These are phyloP conservation scores for Nomada ferruginata DNA, from an alignment of 2,888 invertebrate species.

Conservation along the genomic window DNA sequence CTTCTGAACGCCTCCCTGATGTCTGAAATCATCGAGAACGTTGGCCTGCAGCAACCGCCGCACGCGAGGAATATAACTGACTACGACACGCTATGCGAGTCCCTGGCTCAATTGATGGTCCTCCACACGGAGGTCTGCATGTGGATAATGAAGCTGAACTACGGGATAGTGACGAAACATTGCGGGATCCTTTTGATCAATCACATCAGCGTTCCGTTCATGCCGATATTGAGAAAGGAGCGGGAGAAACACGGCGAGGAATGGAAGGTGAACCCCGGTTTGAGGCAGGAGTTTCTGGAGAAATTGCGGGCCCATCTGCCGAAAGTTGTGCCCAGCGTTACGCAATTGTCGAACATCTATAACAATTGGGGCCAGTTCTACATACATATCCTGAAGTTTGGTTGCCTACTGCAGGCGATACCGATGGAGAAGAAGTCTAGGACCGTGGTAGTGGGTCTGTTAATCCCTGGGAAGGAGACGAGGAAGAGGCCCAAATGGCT, in stretches of 20 bases:
- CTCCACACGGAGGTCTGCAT: constrained; percentile 64
- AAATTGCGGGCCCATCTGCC: constrained; percentile 61
- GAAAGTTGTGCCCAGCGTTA: constrained; percentile 55
- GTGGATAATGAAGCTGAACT: constrained; percentile 70
- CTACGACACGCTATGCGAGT: constrained; percentile 63
- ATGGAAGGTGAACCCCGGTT: constrained; percentile 45
- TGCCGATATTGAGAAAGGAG: constrained; percentile 69
- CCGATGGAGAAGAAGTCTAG: constrained; percentile 53
- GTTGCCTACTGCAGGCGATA: constrained; percentile 70
- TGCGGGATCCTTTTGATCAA: constrained; percentile 70
- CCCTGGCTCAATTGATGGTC: constrained; percentile 66
- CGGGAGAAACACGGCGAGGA: constrained; percentile 50
- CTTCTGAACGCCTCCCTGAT: constrained; percentile 63
- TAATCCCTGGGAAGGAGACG: constrained; percentile 60
- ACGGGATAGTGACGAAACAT: constrained; percentile 54
- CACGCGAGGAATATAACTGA: constrained; percentile 53
- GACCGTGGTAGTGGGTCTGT: constrained; percentile 52
- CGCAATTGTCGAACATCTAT: constrained; percentile 54
- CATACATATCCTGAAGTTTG: constrained; percentile 62
- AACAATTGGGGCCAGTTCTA: constrained; percentile 68
- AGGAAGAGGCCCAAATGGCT: constrained; percentile 53
- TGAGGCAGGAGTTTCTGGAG: constrained; percentile 47
- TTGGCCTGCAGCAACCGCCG: constrained; percentile 62
- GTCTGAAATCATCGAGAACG: constrained; percentile 50
- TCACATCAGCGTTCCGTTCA: constrained; percentile 73